Percentiles rank a stretch among this genome's conserved stretches.
Conservation (phyloP, 2,797 vertebrate genomes). For the Trachurus trachurus region DNA sequence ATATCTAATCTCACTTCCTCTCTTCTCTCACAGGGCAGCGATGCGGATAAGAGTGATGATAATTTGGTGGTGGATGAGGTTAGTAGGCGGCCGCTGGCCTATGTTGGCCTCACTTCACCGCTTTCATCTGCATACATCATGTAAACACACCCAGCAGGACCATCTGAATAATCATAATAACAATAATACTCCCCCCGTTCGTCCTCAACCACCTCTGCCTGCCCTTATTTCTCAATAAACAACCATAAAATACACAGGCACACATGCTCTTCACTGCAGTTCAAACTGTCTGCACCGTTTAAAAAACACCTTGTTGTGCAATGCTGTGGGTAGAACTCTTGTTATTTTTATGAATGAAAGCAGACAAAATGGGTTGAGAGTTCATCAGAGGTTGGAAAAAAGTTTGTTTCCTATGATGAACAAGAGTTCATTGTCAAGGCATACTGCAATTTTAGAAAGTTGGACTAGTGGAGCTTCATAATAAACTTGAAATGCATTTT, state of each 20-base stretch:
- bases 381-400: neutral
- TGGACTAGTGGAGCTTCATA: neutral
- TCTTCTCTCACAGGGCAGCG: slow-evolving; percentile 87
- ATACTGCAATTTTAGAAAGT: neutral
- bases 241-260: slow-evolving; percentile 22
- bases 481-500: neutral
- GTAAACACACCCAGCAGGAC: slow-evolving; percentile 71
- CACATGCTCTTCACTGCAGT: slow-evolving; percentile 2
- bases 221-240: slow-evolving; percentile 30
- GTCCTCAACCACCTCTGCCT: slow-evolving; percentile 34
- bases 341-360: neutral
- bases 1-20: slow-evolving; percentile 47
- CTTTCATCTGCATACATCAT: slow-evolving; percentile 74
- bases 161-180: slow-evolving; percentile 61
- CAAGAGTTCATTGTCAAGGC: neutral
- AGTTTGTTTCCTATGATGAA: neutral
- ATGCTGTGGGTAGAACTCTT: neutral
- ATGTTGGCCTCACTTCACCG: slow-evolving; percentile 58
- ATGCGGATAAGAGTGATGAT: slow-evolving; percentile 94
- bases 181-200: slow-evolving; percentile 16
- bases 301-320: neutral
- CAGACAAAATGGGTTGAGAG: neutral
- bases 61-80: slow-evolving; percentile 95
- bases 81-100: slow-evolving; percentile 67
- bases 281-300: neutral